Conservation (phyloP, 2,888 invertebrate genomes). For the Poecilobothrus nobilitatus region DNA sequence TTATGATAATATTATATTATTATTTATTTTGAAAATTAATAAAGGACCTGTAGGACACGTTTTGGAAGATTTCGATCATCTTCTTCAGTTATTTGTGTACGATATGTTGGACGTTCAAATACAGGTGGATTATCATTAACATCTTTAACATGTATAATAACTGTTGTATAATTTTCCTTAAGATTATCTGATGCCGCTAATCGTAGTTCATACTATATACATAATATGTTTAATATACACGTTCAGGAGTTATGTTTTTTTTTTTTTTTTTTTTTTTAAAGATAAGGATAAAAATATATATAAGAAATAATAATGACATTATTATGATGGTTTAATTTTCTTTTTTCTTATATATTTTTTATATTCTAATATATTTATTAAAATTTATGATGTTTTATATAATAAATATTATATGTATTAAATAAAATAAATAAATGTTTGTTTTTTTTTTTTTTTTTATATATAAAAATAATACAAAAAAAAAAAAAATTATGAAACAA, state of each 20-base stretch:
- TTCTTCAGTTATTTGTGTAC: slow-evolving; percentile 92
- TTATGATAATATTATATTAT: too few relatives aligned
- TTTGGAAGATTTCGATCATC: slow-evolving; percentile 91
- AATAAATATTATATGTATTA: too few relatives aligned
- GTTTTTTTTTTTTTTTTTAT: neutral
- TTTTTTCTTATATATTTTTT: too few relatives aligned
- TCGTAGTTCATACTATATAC: slow-evolving; percentile 77
- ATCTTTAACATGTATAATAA: slow-evolving; percentile 94
- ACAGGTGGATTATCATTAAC: slow-evolving; percentile 97
- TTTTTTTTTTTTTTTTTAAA: neutral
- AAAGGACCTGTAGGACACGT: slow-evolving; percentile 75
- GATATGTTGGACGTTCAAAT: slow-evolving; percentile 88
- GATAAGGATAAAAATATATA: too few relatives aligned
- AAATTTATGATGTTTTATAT: too few relatives aligned
- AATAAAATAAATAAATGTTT: too few relatives aligned
- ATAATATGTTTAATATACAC: slow-evolving; percentile 7
- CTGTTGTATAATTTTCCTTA: slow-evolving; percentile 94
- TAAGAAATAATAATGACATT: too few relatives aligned
- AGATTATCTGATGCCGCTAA: slow-evolving; percentile 92
- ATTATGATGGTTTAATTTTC: too few relatives aligned
- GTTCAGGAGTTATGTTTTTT: neutral
- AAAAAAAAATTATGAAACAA: too few relatives aligned
- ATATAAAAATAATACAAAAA: neutral
- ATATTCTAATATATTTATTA: too few relatives aligned
- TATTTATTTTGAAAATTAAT: too few relatives aligned